Conservation (phyloP, 2,888 invertebrate species). For the Sminthurides aquaticus region DNA sequence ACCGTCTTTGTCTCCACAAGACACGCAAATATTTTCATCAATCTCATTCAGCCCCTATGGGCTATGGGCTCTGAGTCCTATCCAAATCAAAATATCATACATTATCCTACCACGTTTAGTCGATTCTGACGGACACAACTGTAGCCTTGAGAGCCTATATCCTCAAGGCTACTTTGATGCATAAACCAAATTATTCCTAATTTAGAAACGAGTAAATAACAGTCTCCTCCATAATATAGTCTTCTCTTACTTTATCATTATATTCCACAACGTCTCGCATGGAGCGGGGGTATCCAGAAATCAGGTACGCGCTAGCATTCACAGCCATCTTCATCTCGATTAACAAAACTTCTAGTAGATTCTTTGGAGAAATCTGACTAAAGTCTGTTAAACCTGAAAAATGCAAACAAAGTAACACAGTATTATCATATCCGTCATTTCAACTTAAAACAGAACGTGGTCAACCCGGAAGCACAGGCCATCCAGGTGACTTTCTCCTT, state of each 20-base stretch:
- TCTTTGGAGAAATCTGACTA: constrained; percentile 73
- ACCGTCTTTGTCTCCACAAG: not conserved
- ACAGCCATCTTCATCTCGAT: constrained; percentile 89
- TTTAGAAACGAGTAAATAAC: not conserved
- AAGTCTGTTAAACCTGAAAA: constrained; percentile 66
- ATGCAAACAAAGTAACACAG: too few relatives aligned
- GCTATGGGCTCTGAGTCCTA: too few relatives aligned
- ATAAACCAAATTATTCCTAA: not conserved
- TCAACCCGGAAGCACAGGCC: too few relatives aligned
- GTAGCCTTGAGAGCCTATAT: not conserved
- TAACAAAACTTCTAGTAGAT: constrained; percentile 82
- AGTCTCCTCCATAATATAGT: not conserved
- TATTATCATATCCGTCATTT: too few relatives aligned
- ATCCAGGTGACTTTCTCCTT: too few relatives aligned
- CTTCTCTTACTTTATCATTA: constrained; percentile 67
- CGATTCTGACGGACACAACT: too few relatives aligned
- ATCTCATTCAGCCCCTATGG: too few relatives aligned
- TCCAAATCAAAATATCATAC: too few relatives aligned
- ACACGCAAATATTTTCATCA: not conserved
- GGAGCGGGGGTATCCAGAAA: constrained; percentile 82
- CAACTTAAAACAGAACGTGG: too few relatives aligned
- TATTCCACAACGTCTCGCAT: constrained; percentile 89
- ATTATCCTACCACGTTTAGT: too few relatives aligned
- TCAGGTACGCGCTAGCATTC: constrained; percentile 74
- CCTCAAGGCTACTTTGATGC: not conserved